Conservation (phyloP, 2,888 invertebrate species). For the Xestobium rufovillosum region DNA sequence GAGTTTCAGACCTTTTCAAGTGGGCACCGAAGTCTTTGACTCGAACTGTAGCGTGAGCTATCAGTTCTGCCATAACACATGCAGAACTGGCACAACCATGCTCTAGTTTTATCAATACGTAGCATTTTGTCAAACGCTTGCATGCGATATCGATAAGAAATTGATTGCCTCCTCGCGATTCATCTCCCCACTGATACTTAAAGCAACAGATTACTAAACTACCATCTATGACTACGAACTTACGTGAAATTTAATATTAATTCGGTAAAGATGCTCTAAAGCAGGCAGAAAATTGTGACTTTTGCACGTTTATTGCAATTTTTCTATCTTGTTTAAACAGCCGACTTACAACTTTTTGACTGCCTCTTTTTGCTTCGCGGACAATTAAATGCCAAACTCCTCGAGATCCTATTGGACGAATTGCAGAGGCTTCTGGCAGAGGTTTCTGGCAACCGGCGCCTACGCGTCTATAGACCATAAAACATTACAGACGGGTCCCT, state of each 20-base stretch:
- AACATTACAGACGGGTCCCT: too few species aligned
- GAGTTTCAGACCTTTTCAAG: constrained; percentile 28
- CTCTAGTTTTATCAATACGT: constrained; percentile 41
- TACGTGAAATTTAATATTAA: constrained; percentile 40
- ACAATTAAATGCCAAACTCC: constrained; percentile 28
- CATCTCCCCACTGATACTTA: constrained; percentile 11
- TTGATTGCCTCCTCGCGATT: constrained; percentile 28
- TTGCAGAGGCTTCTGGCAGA: constrained; percentile 43
- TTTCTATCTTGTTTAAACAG: constrained; percentile 36
- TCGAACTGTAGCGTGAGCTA: constrained; percentile 39
- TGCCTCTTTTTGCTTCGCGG: constrained; percentile 33
- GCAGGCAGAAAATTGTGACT: constrained; percentile 25
- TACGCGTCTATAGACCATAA: constrained; percentile 12
- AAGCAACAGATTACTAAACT: constrained; percentile 8
- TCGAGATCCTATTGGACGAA: constrained; percentile 30
- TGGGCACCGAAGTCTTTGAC: constrained; percentile 31
- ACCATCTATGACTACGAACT: constrained; percentile 27
- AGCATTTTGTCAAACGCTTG: constrained; percentile 28
- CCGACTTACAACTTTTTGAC: constrained; percentile 41
- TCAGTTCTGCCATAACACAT: constrained; percentile 37
- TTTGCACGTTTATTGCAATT: constrained; percentile 33
- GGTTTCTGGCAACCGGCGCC: constrained; percentile 38
- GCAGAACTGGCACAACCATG: constrained; percentile 37
- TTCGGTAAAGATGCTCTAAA: constrained; percentile 23
- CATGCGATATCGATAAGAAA: constrained; percentile 34